phyloP scores from a whole-genome alignment of 37 sponge, comb jelly and placozoan species.

The Halichondria panicea region DNA sequence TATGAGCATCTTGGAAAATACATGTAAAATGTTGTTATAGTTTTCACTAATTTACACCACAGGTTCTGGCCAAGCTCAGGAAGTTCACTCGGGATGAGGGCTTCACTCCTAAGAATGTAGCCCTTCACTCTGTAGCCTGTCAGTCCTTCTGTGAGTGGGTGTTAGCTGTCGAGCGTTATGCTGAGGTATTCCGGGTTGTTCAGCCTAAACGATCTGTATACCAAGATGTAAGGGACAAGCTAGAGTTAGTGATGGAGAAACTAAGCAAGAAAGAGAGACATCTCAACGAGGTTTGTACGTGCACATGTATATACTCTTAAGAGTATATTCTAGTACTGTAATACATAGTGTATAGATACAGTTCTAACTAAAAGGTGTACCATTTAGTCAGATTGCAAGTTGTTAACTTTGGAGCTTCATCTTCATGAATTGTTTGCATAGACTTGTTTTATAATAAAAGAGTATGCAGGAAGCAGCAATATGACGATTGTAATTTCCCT shows the following conservation, averaged over 20 bases:
- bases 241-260: conserved; percentile 1
- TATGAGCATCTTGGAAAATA: too few relatives aligned
- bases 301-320: too few relatives aligned
- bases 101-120: conserved; percentile 66
- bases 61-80: conserved; percentile 58
- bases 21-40: too few relatives aligned
- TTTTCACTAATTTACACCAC: neutral
- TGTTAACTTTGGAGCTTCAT: too few relatives aligned
- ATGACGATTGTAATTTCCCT: too few relatives aligned
- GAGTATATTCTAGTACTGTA: too few relatives aligned
- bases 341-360: too few relatives aligned
- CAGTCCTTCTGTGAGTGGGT: conserved; percentile 85
- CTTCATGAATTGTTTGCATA: too few relatives aligned
- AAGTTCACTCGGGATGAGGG: conserved; percentile 46
- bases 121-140: conserved; percentile 71
- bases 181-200: conserved; percentile 43
- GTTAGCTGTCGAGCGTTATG: conserved; percentile 72
- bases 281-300: conserved; percentile 19
- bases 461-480: too few relatives aligned
- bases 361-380: too few relatives aligned
- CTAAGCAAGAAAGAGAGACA: conserved; percentile 27
- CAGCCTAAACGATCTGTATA: conserved; percentile 18
- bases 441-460: too few relatives aligned
- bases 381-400: too few relatives aligned
- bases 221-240: neutral